phyloP scores from a whole-genome alignment of 2,888 invertebrate genomes.

The Calameuta idolon region DNA sequence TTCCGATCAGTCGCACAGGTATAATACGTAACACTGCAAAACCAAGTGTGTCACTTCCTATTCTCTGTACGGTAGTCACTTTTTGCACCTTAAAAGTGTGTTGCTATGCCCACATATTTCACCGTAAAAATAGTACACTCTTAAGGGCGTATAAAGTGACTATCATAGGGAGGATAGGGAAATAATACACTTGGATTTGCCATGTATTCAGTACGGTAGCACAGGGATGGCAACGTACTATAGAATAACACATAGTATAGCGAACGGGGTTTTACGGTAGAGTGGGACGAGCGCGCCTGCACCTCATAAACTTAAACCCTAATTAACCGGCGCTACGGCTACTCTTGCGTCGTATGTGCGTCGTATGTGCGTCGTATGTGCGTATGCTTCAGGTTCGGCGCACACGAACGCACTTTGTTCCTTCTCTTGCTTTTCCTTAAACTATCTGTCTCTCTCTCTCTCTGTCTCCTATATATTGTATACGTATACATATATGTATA shows the following conservation, averaged over 20 bases:
- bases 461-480: constrained; percentile 20
- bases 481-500: not conserved
- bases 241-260: constrained; percentile 18
- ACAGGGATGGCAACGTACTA: not conserved
- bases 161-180: too few species aligned
- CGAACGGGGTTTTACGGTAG: constrained; percentile 35
- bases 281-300: constrained; percentile 64
- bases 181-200: too few species aligned
- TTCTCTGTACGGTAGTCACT: too few species aligned
- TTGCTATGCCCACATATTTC: too few species aligned
- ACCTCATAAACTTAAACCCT: constrained; percentile 68
- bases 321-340: constrained; percentile 68
- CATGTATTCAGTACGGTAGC: not conserved
- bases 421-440: constrained; percentile 28
- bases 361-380: constrained; percentile 62
- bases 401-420: constrained; percentile 58
- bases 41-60: too few species aligned
- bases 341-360: constrained; percentile 64
- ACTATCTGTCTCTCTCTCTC: constrained; percentile 33
- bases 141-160: too few species aligned
- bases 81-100: too few species aligned
- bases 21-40: not conserved
- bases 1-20: not conserved
- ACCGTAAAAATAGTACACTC: too few species aligned
- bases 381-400: constrained; percentile 58